Evolutionary conservation across 2,797 vertebrate species (phyloP).

Genomic region (Dryobates pubescens): DNA sequence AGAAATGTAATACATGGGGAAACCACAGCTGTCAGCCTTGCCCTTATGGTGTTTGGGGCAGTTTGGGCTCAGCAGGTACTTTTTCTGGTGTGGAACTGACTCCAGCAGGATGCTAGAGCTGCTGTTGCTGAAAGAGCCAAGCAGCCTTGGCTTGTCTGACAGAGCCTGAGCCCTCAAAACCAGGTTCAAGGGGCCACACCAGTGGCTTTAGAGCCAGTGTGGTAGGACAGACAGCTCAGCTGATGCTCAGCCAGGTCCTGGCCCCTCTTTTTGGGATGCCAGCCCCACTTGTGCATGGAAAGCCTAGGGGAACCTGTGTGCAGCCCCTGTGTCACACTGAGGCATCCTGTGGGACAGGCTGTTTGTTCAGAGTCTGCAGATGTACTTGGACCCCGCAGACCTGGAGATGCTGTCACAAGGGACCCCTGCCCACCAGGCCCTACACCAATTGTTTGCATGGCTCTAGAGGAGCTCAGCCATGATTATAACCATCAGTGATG

Average conservation of each 20-base stretch:
- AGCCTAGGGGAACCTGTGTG: fast-evolving
- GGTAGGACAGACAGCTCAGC: not conserved
- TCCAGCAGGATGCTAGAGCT: not conserved
- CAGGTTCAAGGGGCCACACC: fast-evolving
- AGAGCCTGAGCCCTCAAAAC: not conserved
- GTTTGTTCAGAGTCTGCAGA: not conserved
- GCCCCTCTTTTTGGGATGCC: not conserved
- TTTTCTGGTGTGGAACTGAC: not conserved
- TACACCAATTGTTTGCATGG: fast-evolving
- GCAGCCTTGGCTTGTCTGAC: not conserved
- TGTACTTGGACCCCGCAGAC: not conserved
- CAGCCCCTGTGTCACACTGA: not conserved
- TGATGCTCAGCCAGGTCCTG: not conserved
- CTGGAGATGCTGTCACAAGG: fast-evolving
- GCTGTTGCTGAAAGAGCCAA: not conserved
- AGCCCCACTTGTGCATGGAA: fast-evolving
- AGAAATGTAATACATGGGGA: not conserved
- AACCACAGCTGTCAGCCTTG: not conserved
- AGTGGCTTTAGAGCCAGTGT: fast-evolving
- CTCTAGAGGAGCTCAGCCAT: not conserved
- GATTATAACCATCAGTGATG: not conserved
- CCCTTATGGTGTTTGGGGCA: not conserved
- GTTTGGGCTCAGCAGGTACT: not conserved
- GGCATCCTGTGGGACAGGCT: not conserved
- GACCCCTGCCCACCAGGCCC: not conserved